Evolutionary conservation across 2,888 invertebrate species (phyloP), one percentile per base, ranked within the genome.

Genomic region (Macaria liturata): DNA sequence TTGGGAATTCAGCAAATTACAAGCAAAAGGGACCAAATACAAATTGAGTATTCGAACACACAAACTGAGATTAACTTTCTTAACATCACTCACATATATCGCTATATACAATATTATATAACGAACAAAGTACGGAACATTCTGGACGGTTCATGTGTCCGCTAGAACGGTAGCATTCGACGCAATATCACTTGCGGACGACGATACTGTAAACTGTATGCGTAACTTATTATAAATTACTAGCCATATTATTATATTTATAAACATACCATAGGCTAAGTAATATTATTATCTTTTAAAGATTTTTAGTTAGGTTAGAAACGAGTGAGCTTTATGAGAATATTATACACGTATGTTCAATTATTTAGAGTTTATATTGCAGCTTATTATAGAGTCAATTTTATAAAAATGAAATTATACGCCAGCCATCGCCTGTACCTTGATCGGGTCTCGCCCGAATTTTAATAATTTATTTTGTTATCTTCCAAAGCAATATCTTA

Each of bases 251-350:
- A 84, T 78, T 86, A 83, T 90, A 88, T 91, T 89, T 91, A 91
- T 91, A 84, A 86, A 91, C 90, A 91, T 91, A 91, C 91, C 91
- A 91, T 91, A 91, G 90, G 85, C 70, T 91, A 89, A 90, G 89
- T 83, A 83, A 86, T 85, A 82, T 88, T 84, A 83, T 86, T 88
- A 88, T 88, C 88, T 89, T 89, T 82, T 78, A 85, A 90, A 88
- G 88, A 89, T 87, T 87, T 84, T 77, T 89, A 86, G 84, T 78
- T 88, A 88, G 85, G 81, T 78, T 88, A 88, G 82, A 80, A 88
- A 87, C 77, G 90, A 89, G 91, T 90, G 90, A 91, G 90, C 90
- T 90, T 89, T 89, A 88, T 82, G 78, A 81, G 59, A 81, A 84
- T 81, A 83, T 79, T 80, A 80, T 82, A 81, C 78, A 81, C 76